A percentile compares a stretch with the other conserved stretches of the same genome.
Conservation (phyloP, 2,888 invertebrate genomes). For the Psococerastis gibbosa region DNA sequence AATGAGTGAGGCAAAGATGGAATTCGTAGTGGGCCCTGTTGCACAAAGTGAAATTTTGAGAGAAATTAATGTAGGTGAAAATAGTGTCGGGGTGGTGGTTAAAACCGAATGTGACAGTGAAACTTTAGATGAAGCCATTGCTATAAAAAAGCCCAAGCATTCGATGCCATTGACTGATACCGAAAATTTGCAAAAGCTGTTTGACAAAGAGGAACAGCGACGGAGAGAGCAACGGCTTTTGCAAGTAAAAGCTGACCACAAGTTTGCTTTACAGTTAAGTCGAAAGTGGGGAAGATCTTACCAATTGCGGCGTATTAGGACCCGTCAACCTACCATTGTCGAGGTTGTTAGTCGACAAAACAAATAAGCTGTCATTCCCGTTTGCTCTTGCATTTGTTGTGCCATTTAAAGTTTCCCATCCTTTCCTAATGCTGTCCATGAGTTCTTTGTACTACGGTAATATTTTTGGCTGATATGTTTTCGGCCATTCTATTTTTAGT, state of each 20-base stretch:
- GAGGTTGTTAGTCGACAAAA: too few species aligned
- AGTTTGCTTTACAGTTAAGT: neutral
- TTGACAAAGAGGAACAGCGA: slow-evolving; percentile 1
- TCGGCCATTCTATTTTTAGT: too few species aligned
- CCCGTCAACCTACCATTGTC: too few species aligned
- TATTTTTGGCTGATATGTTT: too few species aligned
- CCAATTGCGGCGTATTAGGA: slow-evolving; percentile 1
- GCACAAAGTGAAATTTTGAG: neutral
- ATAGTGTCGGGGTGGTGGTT: neutral
- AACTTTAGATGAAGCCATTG: neutral
- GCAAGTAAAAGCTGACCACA: slow-evolving; percentile 2
- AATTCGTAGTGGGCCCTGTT: neutral
- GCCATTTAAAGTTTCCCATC: too few species aligned
- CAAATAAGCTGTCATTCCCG: too few species aligned
- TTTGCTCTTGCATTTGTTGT: too few species aligned
- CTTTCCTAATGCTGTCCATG: too few species aligned
- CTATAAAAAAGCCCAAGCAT: neutral
- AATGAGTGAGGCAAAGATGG: neutral
- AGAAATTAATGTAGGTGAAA: slow-evolving; percentile 6
- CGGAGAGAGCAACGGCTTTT: neutral
- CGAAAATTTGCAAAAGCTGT: neutral
- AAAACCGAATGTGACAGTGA: neutral
- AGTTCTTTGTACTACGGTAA: too few species aligned
- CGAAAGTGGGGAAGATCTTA: neutral
- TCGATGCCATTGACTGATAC: neutral